Evolutionary conservation across 2,113 vertebrate species (phyloP).

Genomic region (Phyllopteryx taeniolatus): DNA sequence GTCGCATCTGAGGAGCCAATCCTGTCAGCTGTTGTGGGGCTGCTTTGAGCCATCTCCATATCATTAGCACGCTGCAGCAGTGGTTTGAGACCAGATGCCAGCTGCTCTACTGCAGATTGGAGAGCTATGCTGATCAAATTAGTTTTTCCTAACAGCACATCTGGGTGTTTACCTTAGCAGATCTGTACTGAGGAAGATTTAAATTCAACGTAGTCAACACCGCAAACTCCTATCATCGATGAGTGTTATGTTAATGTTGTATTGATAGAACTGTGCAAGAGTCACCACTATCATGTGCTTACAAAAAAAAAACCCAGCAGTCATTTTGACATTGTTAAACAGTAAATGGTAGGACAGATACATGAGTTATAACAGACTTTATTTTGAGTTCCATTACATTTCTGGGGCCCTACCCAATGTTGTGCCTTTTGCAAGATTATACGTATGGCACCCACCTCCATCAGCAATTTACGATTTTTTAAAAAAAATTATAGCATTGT

Average conservation of each 20-base stretch:
- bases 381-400: too few relatives aligned
- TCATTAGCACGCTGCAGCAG: constrained; percentile 9
- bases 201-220: background rate
- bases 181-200: constrained; percentile 2
- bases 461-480: too few relatives aligned
- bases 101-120: constrained; percentile 12
- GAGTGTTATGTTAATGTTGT: background rate
- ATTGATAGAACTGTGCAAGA: background rate
- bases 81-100: constrained; percentile 11
- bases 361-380: too few relatives aligned
- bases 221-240: background rate
- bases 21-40: constrained; percentile 3
- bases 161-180: constrained; percentile 14
- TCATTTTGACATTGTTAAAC: background rate
- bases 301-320: background rate
- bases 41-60: constrained; percentile 12
- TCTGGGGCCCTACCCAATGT: too few relatives aligned
- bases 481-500: too few relatives aligned
- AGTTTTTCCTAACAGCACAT: constrained; percentile 14
- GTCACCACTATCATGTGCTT: background rate
- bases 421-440: too few relatives aligned
- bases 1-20: constrained; percentile 1
- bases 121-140: constrained; percentile 11
- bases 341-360: too few relatives aligned
- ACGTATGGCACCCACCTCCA: too few relatives aligned